phyloP scores from a whole-genome alignment of 1,140 invertebrate species.

The Calephelis nemesis region DNA sequence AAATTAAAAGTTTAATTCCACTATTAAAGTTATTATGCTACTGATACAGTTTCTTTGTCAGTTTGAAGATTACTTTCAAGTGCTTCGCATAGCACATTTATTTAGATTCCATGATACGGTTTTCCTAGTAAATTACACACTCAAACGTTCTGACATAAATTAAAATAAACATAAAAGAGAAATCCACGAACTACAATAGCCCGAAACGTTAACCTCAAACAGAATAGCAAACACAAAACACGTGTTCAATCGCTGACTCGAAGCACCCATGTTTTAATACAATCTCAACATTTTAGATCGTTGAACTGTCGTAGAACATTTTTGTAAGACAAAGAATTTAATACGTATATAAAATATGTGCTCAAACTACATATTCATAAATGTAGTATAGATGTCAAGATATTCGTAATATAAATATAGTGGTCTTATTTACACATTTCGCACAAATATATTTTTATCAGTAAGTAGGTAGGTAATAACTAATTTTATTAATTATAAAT shows the following conservation, averaged over 20 bases:
- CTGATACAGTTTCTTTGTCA: too few species aligned
- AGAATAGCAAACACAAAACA: slow-evolving; percentile 39
- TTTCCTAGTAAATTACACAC: slow-evolving; percentile 28
- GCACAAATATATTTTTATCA: too few species aligned
- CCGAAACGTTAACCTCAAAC: slow-evolving; percentile 27
- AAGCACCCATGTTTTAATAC: slow-evolving; percentile 24
- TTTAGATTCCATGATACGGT: background rate
- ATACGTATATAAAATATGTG: slow-evolving; percentile 8
- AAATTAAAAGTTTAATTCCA: too few species aligned
- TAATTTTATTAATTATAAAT: too few species aligned
- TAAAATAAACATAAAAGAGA: slow-evolving; percentile 30
- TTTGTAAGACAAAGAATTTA: slow-evolving; percentile 22
- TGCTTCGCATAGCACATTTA: slow-evolving; percentile 11
- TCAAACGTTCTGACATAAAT: slow-evolving; percentile 30
- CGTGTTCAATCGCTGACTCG: slow-evolving; percentile 29
- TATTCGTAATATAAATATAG: too few species aligned
- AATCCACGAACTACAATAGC: slow-evolving; percentile 24
- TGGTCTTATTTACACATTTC: too few species aligned
- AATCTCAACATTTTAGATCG: slow-evolving; percentile 17
- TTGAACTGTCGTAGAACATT: slow-evolving; percentile 19
- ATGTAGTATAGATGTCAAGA: background rate
- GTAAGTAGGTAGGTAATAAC: too few species aligned
- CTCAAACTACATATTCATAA: background rate
- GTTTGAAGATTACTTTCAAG: too few species aligned
- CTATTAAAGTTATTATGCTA: too few species aligned